Conservation (phyloP, 1,140 invertebrate species). For the Probaryconus sp. region DNA sequence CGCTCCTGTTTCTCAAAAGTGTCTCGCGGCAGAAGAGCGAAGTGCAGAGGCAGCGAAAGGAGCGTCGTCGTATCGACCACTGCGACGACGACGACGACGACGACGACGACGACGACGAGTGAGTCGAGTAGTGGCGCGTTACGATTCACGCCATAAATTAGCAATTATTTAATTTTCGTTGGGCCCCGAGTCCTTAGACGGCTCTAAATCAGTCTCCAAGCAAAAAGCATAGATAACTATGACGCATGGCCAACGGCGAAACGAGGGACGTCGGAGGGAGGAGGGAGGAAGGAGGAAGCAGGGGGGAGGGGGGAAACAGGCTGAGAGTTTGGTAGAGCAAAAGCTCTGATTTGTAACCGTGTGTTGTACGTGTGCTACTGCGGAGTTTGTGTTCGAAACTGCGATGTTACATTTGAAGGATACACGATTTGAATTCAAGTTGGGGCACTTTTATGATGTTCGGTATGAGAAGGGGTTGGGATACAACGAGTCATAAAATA, state of each 20-base stretch:
- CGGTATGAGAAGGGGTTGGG: slow-evolving; percentile 19
- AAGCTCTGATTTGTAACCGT: slow-evolving; percentile 55
- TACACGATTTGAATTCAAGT: slow-evolving; percentile 33
- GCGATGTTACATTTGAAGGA: slow-evolving; percentile 18
- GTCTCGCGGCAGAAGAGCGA: slow-evolving; percentile 31
- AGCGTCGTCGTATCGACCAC: slow-evolving; percentile 62
- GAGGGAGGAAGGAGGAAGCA: slow-evolving; percentile 4
- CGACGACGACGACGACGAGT: slow-evolving; percentile 6
- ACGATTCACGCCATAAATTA: slow-evolving; percentile 78
- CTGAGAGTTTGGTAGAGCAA: slow-evolving; percentile 5
- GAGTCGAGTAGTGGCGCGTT: slow-evolving; percentile 64
- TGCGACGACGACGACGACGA: slow-evolving; percentile 40
- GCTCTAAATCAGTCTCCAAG: slow-evolving; percentile 79
- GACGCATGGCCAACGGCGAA: slow-evolving; percentile 75
- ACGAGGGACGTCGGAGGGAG: slow-evolving; percentile 39
- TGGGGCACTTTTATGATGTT: slow-evolving; percentile 34
- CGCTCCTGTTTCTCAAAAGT: slow-evolving; percentile 37
- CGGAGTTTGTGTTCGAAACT: slow-evolving; percentile 13
- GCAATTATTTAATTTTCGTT: slow-evolving; percentile 80
- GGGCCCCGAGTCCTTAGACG: slow-evolving; percentile 78
- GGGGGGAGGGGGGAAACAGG: slow-evolving; percentile 17
- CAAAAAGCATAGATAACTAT: slow-evolving; percentile 80
- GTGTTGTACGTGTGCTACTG: neutral
- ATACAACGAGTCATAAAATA: slow-evolving; percentile 27
- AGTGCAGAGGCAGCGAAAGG: slow-evolving; percentile 48